Evolutionary conservation across 1,140 invertebrate species (phyloP), one percentile per base, ranked within the genome.

Genomic region (Caenorhabditis brenneri): DNA sequence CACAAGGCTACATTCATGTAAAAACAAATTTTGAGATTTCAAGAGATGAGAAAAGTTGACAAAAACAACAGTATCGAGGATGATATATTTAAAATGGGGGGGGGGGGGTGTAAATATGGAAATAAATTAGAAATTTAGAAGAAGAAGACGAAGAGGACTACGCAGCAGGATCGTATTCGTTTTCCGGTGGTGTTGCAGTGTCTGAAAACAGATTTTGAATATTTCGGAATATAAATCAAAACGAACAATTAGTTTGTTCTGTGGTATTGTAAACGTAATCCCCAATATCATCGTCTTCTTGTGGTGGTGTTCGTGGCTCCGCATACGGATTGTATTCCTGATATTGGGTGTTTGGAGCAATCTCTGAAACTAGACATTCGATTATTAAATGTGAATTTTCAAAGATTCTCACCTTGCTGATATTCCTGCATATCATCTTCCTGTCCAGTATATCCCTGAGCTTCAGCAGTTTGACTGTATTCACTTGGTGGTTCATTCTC

Each of bases 241-340:
- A 51, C 58, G 3, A 27, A 65, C 58, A 12, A 36, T 15, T 65
- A 6, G 15, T 29, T 36, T 33, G 65, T 15, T 9, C n/a, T 36
- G 65, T 74, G 2, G 29, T 65, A 36, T 74, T 74, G 15, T 74
- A 74, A 10, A 74, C 65, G 42, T 74, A 74, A 42, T 74, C 29
- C 46, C 36, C 65, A 24, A 74, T 4, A 39, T 74, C 65, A 27
- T 74, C 65, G 7, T 74, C 65, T 39, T 74, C 65, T 42, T 31
- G 65, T 24, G 65, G 65, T 74, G 65, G 65, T 22, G 65, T 74
- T 12, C 65, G 65, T 74, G 65, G 65, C n/a, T 74, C 65, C 15
- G 65, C 65, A 15, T 74, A 74, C 15, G 65, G 65, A 42, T 74
- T 74, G 36, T 74, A 74, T 10, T 74, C 65, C 46, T 74, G 65